These are phyloP conservation scores for Anomalospiza imberbis DNA, from an alignment of 2,797 vertebrate species.

Conservation along the genomic window DNA sequence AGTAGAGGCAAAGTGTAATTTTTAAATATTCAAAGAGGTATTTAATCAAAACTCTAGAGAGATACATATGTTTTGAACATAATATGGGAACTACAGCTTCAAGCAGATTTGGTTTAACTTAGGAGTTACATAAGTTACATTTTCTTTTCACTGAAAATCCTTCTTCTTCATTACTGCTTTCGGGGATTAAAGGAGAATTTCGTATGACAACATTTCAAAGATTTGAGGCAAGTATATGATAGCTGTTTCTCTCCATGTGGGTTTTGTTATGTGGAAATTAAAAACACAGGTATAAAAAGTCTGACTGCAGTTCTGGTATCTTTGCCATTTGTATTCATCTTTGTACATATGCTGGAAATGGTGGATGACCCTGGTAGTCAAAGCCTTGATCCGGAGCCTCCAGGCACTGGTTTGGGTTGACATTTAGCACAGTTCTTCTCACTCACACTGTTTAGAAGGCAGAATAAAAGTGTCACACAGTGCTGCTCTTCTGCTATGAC, in stretches of 20 bases:
- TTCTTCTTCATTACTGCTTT: constrained; percentile 89
- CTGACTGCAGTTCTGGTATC: neutral
- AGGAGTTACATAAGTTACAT: neutral
- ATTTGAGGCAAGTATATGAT: constrained; percentile 92
- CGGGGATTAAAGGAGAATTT: constrained; percentile 93
- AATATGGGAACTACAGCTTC: neutral
- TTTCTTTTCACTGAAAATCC: constrained; percentile 68
- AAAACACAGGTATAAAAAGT: neutral
- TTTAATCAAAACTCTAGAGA: neutral
- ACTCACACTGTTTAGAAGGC: neutral
- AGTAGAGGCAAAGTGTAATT: neutral
- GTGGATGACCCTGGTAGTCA: neutral
- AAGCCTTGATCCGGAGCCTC: neutral
- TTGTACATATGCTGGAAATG: neutral
- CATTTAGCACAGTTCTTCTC: neutral
- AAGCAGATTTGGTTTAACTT: neutral
- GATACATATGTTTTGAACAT: neutral
- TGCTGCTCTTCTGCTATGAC: neutral
- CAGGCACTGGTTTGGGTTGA: neutral
- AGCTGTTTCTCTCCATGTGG: neutral
- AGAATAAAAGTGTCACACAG: neutral
- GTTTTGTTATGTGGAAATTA: neutral
- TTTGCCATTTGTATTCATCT: neutral
- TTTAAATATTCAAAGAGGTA: neutral
- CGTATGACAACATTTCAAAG: constrained; percentile 98